These are phyloP conservation scores for Chelon auratus DNA, from an alignment of 2,797 vertebrate species.

Conservation along the genomic window DNA sequence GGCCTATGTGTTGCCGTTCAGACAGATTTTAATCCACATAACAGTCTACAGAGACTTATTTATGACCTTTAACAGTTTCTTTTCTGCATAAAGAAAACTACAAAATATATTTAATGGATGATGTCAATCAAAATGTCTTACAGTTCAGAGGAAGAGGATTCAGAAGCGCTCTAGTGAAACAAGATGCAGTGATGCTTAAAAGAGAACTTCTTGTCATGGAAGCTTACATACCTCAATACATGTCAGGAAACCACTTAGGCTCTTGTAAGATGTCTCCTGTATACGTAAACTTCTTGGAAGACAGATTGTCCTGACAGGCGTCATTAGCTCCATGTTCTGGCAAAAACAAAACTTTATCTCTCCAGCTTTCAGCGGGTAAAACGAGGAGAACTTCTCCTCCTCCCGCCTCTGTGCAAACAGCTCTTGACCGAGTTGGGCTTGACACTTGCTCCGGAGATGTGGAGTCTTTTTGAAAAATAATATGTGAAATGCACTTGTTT, in stretches of 20 bases:
- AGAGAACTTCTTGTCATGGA: conserved; percentile 38
- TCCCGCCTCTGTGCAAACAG: conserved; percentile 35
- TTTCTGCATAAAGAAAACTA: background rate
- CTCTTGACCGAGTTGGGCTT: conserved; percentile 42
- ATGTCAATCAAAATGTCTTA: background rate
- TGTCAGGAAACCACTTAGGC: conserved; percentile 67
- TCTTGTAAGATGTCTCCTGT: conserved; percentile 54
- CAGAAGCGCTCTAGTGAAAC: conserved; percentile 40
- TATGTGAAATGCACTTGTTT: conserved; percentile 47
- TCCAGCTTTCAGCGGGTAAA: conserved; percentile 44
- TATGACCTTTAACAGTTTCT: background rate
- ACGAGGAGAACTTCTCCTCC: conserved; percentile 52
- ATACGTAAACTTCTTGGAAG: conserved; percentile 35
- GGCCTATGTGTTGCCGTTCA: conserved; percentile 3
- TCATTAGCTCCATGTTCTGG: conserved; percentile 42
- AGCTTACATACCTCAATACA: conserved; percentile 25
- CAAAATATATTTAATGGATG: background rate
- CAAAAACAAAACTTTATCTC: conserved; percentile 24
- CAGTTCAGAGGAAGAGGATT: conserved; percentile 25
- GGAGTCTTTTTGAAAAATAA: conserved; percentile 42
- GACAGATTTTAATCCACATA: background rate
- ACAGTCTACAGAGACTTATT: background rate
- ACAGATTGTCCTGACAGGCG: conserved; percentile 49
- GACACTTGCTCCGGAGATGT: conserved; percentile 26
- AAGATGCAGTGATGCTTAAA: conserved; percentile 31